These are phyloP conservation scores for Polypterus senegalus DNA, from an alignment of 2,113 vertebrate genomes.

Conservation along the genomic window DNA sequence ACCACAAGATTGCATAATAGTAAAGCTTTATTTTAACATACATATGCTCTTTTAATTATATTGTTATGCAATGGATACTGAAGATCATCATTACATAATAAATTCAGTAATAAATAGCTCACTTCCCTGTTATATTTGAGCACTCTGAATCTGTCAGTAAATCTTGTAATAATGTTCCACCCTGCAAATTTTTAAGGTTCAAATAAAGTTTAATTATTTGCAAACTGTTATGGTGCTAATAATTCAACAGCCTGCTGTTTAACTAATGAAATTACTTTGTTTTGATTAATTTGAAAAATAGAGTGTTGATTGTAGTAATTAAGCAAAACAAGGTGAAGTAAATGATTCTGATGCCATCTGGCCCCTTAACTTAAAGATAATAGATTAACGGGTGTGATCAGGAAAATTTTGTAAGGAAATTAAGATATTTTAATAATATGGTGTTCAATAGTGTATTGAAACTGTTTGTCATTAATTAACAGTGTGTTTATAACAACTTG, in stretches of 20 bases:
- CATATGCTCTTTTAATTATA: slow-evolving; percentile 35
- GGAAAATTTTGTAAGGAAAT: slow-evolving; percentile 79
- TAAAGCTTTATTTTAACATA: slow-evolving; percentile 17
- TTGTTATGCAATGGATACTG: slow-evolving; percentile 40
- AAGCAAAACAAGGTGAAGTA: slow-evolving; percentile 98
- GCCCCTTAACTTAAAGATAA: slow-evolving; percentile 73
- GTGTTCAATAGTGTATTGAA: slow-evolving; percentile 2
- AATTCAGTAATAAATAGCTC: slow-evolving; percentile 50
- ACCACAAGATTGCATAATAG: too few relatives aligned
- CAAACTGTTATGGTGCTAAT: slow-evolving; percentile 82
- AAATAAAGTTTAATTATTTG: slow-evolving; percentile 83
- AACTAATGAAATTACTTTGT: slow-evolving; percentile 94
- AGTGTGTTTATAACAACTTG: not conserved
- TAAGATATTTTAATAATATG: slow-evolving; percentile 54
- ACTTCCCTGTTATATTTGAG: slow-evolving; percentile 43
- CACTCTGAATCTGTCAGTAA: slow-evolving; percentile 45
- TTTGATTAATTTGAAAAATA: slow-evolving; percentile 98
- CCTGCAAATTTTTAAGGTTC: slow-evolving; percentile 78
- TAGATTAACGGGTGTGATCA: slow-evolving; percentile 82
- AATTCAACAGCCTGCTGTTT: slow-evolving; percentile 71
- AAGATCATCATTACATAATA: slow-evolving; percentile 51
- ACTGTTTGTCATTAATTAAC: slow-evolving; percentile 11
- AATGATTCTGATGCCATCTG: slow-evolving; percentile 96
- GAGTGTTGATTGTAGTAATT: slow-evolving; percentile 99
- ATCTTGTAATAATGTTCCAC: slow-evolving; percentile 69